Conservation (phyloP, 1,140 invertebrate genomes). For the Tetramorium alpestre region DNA sequence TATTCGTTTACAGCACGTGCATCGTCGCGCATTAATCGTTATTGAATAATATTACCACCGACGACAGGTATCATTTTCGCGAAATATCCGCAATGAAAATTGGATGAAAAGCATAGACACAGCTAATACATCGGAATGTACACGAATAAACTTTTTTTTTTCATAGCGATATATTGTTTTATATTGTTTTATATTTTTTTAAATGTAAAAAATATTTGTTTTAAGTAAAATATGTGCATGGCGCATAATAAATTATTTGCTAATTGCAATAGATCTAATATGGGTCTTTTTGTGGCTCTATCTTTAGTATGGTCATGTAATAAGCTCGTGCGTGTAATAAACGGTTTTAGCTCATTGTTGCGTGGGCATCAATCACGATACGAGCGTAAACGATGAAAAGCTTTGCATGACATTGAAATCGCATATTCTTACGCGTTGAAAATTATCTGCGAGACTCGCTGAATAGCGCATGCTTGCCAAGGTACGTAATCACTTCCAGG, state of each 20-base stretch:
- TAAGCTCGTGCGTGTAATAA: slow-evolving; percentile 42
- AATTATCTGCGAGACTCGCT: neutral
- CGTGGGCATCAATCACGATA: slow-evolving; percentile 42
- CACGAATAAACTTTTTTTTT: neutral
- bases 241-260: neutral
- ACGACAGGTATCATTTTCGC: neutral
- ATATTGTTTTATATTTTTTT: neutral
- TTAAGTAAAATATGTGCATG: neutral
- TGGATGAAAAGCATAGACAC: neutral
- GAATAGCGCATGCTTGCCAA: neutral
- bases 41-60: neutral
- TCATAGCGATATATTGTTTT: neutral
- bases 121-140: neutral
- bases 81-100: neutral
- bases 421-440: slow-evolving; percentile 9
- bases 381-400: slow-evolving; percentile 31
- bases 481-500: neutral
- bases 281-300: neutral
- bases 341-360: slow-evolving; percentile 38
- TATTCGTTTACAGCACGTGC: slow-evolving; percentile 5
- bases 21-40: neutral
- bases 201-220: neutral
- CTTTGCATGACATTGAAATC: slow-evolving; percentile 20
- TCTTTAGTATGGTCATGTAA: slow-evolving; percentile 10
- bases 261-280: slow-evolving; percentile 9